phyloP scores from a whole-genome alignment of 2,797 vertebrate species.

The Lates japonicus region DNA sequence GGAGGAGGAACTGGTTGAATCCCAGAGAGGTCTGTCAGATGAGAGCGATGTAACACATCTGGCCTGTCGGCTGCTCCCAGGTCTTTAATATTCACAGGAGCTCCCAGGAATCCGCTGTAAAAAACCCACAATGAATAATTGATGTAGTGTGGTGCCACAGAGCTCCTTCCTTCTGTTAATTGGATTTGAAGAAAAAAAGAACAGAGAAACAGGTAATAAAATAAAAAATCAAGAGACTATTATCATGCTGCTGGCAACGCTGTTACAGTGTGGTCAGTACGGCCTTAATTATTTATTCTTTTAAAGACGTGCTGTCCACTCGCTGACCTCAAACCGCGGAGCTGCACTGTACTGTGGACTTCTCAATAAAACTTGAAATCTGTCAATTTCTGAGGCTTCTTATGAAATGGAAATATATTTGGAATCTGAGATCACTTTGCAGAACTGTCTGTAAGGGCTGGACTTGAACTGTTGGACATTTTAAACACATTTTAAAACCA shows the following conservation, averaged over 20 bases:
- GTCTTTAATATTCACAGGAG: slow-evolving; percentile 85
- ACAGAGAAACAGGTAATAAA: slow-evolving; percentile 63
- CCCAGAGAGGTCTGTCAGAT: slow-evolving; percentile 70
- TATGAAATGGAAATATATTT: background rate
- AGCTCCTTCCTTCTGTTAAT: slow-evolving; percentile 85
- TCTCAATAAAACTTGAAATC: slow-evolving; percentile 1
- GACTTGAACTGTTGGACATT: too few relatives aligned
- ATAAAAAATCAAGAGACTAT: slow-evolving; percentile 57
- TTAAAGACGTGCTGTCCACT: slow-evolving; percentile 62
- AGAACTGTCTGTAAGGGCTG: background rate
- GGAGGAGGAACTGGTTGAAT: slow-evolving; percentile 45
- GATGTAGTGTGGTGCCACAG: slow-evolving; percentile 78
- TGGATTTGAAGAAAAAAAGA: slow-evolving; percentile 76
- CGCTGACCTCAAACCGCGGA: slow-evolving; percentile 38
- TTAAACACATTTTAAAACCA: too few relatives aligned
- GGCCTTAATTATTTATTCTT: slow-evolving; percentile 48
- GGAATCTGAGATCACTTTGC: background rate
- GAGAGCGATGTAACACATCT: slow-evolving; percentile 83
- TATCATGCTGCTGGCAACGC: slow-evolving; percentile 55
- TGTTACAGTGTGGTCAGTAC: slow-evolving; percentile 41
- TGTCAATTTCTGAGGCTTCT: background rate
- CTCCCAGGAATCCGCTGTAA: slow-evolving; percentile 80
- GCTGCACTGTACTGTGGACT: background rate
- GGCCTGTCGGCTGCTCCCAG: slow-evolving; percentile 67
- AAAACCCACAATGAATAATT: slow-evolving; percentile 85